A percentile compares a stretch with the other conserved stretches of the same genome.
Evolutionary conservation across 2,113 vertebrate species (phyloP).

Genomic region (Gadus chalcogrammus): DNA sequence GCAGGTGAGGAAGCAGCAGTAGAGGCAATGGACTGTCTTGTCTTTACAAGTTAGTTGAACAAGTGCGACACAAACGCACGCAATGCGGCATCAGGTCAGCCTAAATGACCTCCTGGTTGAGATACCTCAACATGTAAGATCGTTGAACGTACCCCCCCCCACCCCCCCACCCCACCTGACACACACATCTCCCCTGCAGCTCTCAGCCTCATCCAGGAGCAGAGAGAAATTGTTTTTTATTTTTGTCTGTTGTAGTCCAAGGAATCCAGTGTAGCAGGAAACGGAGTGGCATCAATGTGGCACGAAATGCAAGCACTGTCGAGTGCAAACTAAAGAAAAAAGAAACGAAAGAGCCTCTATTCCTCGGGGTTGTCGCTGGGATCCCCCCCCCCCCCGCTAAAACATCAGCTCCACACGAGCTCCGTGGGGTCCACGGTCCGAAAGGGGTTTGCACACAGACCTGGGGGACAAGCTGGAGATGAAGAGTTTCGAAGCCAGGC

Average conservation of each 20-base stretch:
- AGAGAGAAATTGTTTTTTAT: not conserved
- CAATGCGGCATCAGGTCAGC: not conserved
- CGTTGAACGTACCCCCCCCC: too few species aligned
- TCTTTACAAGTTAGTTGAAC: not conserved
- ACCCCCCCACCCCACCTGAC: not conserved
- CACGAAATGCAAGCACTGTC: not conserved
- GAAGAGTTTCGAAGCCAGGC: not conserved
- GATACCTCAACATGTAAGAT: not conserved
- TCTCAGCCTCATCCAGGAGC: not conserved
- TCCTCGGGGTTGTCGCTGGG: not conserved
- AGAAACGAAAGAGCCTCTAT: not conserved
- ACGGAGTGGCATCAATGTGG: not conserved
- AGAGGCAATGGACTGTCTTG: too few species aligned
- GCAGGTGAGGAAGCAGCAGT: too few species aligned
- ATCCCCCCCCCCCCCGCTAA: not conserved
- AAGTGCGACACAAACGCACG: not conserved
- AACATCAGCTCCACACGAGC: not conserved
- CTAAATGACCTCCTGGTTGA: not conserved
- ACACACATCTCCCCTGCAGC: not conserved
- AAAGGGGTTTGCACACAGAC: not conserved
- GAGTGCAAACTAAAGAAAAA: not conserved
- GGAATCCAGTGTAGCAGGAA: not conserved
- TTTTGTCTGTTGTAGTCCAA: not conserved
- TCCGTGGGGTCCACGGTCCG: not conserved
- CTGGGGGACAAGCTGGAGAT: not conserved